Conservation (phyloP, 1,140 invertebrate genomes). For the Elysia chlorotica region DNA sequence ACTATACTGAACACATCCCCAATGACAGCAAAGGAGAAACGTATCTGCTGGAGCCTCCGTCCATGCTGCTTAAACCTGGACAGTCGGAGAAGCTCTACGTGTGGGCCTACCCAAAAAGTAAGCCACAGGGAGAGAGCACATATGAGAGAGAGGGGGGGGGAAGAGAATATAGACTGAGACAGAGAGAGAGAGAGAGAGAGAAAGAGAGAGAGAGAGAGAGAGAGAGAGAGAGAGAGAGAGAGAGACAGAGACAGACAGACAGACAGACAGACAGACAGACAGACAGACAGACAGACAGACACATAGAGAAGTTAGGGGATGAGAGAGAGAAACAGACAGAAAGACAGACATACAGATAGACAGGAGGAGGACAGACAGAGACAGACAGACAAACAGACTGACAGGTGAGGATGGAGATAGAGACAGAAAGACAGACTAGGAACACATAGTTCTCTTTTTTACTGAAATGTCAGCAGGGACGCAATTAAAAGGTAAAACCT, state of each 20-base stretch:
- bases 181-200: slow-evolving; percentile 1
- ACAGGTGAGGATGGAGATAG: too few species aligned
- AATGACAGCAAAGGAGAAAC: slow-evolving; percentile 61
- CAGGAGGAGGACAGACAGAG: too few species aligned
- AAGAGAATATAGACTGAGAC: background rate
- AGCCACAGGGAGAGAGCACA: background rate
- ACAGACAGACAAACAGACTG: too few species aligned
- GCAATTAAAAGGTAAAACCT: too few species aligned
- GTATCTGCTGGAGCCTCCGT: slow-evolving; percentile 60
- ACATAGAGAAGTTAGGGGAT: background rate
- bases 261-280: background rate
- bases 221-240: background rate
- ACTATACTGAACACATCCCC: slow-evolving; percentile 60
- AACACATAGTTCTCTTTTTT: too few species aligned
- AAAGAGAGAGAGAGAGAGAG: background rate
- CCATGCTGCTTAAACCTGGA: slow-evolving; percentile 56
- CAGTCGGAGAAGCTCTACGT: slow-evolving; percentile 52
- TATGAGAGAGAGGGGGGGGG: background rate
- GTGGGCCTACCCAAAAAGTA: slow-evolving; percentile 59
- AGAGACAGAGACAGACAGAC: background rate
- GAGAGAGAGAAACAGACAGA: background rate
- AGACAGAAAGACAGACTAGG: too few species aligned
- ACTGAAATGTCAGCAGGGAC: too few species aligned
- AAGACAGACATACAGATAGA: too few species aligned
- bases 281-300: background rate